phyloP scores from a whole-genome alignment of 2,888 invertebrate genomes.

The Oxystoma pomonae region DNA sequence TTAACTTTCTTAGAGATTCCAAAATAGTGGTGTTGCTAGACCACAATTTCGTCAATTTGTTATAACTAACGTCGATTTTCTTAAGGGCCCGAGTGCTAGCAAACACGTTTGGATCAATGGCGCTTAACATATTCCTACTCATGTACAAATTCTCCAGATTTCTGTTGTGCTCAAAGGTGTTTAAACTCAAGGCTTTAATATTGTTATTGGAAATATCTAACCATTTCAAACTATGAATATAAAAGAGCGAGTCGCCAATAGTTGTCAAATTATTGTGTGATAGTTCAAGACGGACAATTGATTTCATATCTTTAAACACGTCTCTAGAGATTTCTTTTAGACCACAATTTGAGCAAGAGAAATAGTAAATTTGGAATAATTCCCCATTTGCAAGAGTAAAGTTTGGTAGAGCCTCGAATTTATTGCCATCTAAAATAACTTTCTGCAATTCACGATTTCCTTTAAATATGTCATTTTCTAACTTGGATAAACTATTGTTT shows the following conservation, averaged over 20 bases:
- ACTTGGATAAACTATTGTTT: slow-evolving; percentile 63
- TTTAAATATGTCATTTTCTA: slow-evolving; percentile 65
- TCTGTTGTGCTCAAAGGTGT: slow-evolving; percentile 63
- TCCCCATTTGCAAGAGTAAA: slow-evolving; percentile 45
- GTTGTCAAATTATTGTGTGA: slow-evolving; percentile 59
- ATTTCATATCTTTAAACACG: slow-evolving; percentile 70
- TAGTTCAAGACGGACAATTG: slow-evolving; percentile 56
- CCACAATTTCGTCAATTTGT: slow-evolving; percentile 64
- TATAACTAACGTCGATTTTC: slow-evolving; percentile 67
- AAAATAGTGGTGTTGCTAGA: slow-evolving; percentile 40
- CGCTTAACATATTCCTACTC: slow-evolving; percentile 64
- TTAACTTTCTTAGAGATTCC: slow-evolving; percentile 46
- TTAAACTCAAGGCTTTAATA: slow-evolving; percentile 56
- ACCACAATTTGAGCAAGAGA: slow-evolving; percentile 73
- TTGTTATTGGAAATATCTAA: slow-evolving; percentile 71
- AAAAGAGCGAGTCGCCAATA: slow-evolving; percentile 54
- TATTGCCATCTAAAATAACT: slow-evolving; percentile 67
- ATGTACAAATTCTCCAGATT: slow-evolving; percentile 64
- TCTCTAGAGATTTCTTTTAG: slow-evolving; percentile 56
- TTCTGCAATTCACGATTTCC: slow-evolving; percentile 66
- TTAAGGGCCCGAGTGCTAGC: slow-evolving; percentile 57
- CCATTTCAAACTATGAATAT: slow-evolving; percentile 58
- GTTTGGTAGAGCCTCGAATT: slow-evolving; percentile 63
- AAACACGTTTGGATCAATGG: slow-evolving; percentile 65
- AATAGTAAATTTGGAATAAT: slow-evolving; percentile 35